phyloP scores from a whole-genome alignment of 2,113 vertebrate genomes.

The Manacus vitellinus region DNA sequence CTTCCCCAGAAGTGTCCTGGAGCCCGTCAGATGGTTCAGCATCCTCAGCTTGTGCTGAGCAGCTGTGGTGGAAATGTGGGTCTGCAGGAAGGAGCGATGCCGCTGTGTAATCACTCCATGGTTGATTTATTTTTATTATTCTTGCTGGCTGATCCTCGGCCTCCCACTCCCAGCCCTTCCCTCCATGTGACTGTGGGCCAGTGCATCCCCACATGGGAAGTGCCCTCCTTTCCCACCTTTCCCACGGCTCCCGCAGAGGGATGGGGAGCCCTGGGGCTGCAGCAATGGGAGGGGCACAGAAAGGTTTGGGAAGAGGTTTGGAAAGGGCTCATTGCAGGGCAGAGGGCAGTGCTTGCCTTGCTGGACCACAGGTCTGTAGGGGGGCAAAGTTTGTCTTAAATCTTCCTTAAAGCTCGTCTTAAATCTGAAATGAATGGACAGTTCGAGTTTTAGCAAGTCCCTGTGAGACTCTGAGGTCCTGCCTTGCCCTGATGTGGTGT shows the following conservation, averaged over 20 bases:
- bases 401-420: not conserved
- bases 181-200: rapidly evolving
- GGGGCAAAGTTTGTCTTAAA: not conserved
- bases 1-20: not conserved
- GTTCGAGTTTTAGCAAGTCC: not conserved
- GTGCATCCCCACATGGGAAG: rapidly evolving
- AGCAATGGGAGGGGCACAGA: not conserved
- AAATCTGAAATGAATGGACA: not conserved
- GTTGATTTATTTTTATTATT: not conserved
- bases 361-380: not conserved
- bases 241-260: not conserved
- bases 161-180: not conserved
- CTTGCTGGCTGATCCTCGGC: not conserved
- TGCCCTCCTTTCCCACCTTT: not conserved
- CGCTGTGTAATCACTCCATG: rapidly evolving
- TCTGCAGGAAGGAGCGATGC: not conserved
- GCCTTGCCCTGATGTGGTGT: not conserved
- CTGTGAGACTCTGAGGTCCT: not conserved
- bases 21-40: not conserved
- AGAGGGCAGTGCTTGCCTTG: rapidly evolving
- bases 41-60: not conserved
- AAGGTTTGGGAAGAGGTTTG: not conserved
- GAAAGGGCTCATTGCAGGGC: not conserved
- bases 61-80: not conserved
- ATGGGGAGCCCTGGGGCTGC: not conserved